Conservation (phyloP, 2,113 vertebrate genomes). For the Nipponia nippon region DNA sequence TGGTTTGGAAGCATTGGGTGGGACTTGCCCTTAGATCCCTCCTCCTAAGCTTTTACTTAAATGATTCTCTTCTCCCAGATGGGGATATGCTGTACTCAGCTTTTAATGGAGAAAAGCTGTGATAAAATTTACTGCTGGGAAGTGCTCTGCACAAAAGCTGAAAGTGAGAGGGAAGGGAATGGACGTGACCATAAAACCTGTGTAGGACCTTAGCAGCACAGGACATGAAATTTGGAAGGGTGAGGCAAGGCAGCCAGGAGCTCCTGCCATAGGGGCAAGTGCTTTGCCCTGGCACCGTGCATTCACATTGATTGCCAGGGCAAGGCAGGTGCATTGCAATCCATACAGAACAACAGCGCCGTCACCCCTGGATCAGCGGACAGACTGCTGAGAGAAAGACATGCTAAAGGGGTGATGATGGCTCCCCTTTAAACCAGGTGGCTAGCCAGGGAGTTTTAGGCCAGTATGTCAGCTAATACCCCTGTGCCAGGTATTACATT, state of each 20-base stretch:
- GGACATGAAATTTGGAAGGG: neutral
- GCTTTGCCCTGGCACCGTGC: neutral
- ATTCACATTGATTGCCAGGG: neutral
- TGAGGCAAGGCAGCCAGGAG: neutral
- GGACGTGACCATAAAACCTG: neutral
- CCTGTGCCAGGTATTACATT: neutral
- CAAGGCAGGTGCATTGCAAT: neutral
- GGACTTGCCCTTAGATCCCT: neutral
- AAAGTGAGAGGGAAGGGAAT: neutral
- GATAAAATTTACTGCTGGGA: neutral
- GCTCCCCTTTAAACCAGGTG: neutral
- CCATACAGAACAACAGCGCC: fast-evolving
- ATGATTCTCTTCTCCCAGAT: neutral
- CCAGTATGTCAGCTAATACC: neutral
- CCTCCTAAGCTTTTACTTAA: neutral
- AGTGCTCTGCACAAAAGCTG: neutral
- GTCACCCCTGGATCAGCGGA: neutral
- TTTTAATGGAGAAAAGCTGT: neutral
- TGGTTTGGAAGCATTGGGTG: neutral
- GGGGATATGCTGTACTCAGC: neutral
- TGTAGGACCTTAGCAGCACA: neutral
- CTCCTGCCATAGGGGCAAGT: neutral
- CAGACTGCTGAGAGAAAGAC: neutral
- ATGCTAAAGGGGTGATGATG: neutral
- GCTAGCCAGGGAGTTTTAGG: neutral